Evolutionary conservation across 2,113 vertebrate genomes (phyloP).

Genomic region (Pungitius pungitius): DNA sequence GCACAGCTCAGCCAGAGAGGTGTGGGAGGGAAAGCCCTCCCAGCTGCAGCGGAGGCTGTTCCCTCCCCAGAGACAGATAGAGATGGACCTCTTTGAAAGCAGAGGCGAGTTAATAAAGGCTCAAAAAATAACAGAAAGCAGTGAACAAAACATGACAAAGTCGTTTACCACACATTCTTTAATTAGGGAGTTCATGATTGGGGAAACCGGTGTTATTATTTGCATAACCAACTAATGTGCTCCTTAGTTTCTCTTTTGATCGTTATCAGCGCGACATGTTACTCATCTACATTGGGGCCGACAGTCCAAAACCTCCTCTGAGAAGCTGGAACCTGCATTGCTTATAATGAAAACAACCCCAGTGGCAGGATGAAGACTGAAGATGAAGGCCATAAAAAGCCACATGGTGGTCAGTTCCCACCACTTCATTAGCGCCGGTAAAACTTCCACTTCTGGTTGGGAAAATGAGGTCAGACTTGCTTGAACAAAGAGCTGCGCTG

Average conservation of each 20-base stretch:
- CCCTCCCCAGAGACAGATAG: constrained; percentile 16
- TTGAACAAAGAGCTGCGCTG: neutral
- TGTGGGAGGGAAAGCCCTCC: constrained; percentile 55
- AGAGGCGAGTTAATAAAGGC: neutral
- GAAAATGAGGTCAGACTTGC: neutral
- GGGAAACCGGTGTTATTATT: neutral
- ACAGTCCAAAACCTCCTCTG: neutral
- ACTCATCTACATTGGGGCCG: neutral
- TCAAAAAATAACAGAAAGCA: neutral
- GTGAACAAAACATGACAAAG: neutral
- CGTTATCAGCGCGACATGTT: neutral
- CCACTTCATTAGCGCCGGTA: neutral
- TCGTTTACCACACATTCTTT: neutral
- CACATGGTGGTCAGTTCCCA: neutral
- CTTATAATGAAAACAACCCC: neutral
- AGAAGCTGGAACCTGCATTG: neutral
- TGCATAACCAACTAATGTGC: neutral
- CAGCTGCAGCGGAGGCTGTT: constrained; percentile 52
- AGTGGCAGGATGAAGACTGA: neutral
- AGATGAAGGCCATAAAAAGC: neutral
- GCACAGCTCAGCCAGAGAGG: constrained; percentile 46
- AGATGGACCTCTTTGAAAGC: constrained; percentile 17
- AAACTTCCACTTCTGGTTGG: constrained; percentile 7
- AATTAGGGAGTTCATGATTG: neutral
- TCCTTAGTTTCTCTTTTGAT: neutral